Percentiles rank a stretch among this genome's conserved stretches.
phyloP scores from a whole-genome alignment of 2,888 invertebrate genomes.

The Drosophila antonietae region DNA sequence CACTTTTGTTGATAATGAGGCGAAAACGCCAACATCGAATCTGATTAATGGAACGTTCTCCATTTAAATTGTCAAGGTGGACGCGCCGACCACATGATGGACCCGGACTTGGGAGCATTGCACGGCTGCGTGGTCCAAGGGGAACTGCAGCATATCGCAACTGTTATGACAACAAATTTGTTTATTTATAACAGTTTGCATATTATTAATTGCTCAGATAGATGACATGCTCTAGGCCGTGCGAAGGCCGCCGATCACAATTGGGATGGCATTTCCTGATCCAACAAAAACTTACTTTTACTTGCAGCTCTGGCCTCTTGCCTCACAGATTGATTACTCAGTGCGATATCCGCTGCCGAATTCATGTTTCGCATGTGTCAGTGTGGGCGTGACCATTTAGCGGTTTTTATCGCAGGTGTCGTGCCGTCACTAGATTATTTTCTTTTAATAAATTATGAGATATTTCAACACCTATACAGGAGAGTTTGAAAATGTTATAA shows the following conservation, averaged over 20 bases:
- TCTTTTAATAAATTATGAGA: background rate
- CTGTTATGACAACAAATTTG: constrained; percentile 44
- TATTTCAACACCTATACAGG: background rate
- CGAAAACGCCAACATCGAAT: constrained; percentile 53
- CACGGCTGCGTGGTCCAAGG: constrained; percentile 36
- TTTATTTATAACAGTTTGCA: constrained; percentile 12
- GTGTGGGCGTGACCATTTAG: background rate
- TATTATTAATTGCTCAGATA: constrained; percentile 62
- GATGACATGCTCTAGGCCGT: constrained; percentile 10
- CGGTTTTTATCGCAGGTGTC: background rate
- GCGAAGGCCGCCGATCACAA: constrained; percentile 44
- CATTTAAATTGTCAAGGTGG: constrained; percentile 57
- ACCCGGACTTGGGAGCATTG: constrained; percentile 60
- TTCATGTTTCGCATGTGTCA: background rate
- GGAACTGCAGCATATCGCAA: constrained; percentile 16
- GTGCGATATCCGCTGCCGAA: constrained; percentile 51
- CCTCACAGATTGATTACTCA: constrained; percentile 18
- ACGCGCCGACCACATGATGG: constrained; percentile 37
- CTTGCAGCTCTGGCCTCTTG: constrained; percentile 3
- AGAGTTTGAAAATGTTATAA: too few relatives aligned
- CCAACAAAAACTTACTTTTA: constrained; percentile 31
- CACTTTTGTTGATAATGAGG: constrained; percentile 70
- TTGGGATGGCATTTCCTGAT: constrained; percentile 68
- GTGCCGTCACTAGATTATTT: background rate
- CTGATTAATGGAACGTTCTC: constrained; percentile 68